A percentile compares a stretch with the other conserved stretches of the same genome.
Conservation (phyloP, 2,888 invertebrate genomes). For the Homarus gammarus region DNA sequence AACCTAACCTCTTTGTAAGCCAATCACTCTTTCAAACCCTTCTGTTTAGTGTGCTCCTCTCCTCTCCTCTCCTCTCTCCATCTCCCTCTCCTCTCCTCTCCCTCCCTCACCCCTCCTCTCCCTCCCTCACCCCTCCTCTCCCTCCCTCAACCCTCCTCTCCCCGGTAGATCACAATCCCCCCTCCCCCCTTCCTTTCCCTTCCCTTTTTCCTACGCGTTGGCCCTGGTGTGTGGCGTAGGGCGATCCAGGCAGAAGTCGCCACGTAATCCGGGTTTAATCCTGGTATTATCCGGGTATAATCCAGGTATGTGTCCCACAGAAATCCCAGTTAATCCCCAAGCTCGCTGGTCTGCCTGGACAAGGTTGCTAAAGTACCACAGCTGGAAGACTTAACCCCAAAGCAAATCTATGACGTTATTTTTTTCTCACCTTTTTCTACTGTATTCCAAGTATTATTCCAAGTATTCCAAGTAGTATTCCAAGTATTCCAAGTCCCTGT, state of each 20-base stretch:
- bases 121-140: background rate
- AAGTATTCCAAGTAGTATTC: too few relatives aligned
- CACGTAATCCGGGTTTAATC: slow-evolving; percentile 50
- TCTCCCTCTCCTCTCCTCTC: background rate
- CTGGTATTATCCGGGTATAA: slow-evolving; percentile 45
- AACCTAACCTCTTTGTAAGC: too few relatives aligned
- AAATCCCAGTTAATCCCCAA: slow-evolving; percentile 22
- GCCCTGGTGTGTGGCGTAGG: slow-evolving; percentile 43
- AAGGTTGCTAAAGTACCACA: background rate
- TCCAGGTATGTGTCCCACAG: slow-evolving; percentile 27
- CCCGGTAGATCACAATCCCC: background rate
- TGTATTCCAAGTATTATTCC: too few relatives aligned
- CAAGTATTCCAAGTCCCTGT: too few relatives aligned
- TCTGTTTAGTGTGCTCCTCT: background rate
- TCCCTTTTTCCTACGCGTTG: slow-evolving; percentile 10
- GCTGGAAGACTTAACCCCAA: background rate
- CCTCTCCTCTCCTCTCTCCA: background rate
- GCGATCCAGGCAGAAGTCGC: slow-evolving; percentile 47
- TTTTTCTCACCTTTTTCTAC: too few relatives aligned
- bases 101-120: background rate
- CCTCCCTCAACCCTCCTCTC: background rate
- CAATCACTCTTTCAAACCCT: background rate
- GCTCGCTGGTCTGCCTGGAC: slow-evolving; percentile 10
- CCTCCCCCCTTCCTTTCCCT: background rate
- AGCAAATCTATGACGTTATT: background rate